Percentiles rank a stretch among this genome's conserved stretches.
phyloP scores from a whole-genome alignment of 2,888 invertebrate genomes.

The Eristalis intricaria region DNA sequence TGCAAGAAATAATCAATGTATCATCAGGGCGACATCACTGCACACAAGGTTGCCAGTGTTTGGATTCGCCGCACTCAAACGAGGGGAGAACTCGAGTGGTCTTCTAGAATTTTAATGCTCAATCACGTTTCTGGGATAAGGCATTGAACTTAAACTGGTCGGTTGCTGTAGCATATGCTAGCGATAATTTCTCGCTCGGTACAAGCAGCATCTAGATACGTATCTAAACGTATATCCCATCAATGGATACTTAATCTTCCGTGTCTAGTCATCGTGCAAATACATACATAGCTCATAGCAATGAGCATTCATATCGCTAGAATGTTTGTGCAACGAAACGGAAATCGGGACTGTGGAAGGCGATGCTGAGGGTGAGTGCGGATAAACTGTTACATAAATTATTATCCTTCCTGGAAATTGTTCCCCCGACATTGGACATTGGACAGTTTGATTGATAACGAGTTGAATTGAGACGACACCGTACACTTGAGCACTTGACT shows the following conservation, averaged over 20 bases:
- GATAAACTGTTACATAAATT: constrained; percentile 62
- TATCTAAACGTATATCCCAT: constrained; percentile 68
- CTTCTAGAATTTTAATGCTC: constrained; percentile 67
- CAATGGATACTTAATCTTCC: constrained; percentile 69
- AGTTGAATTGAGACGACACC: constrained; percentile 40
- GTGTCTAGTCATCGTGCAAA: constrained; percentile 53
- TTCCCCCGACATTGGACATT: constrained; percentile 40
- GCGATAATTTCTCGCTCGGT: constrained; percentile 48
- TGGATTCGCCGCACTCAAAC: constrained; percentile 2
- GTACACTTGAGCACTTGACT: constrained; percentile 3
- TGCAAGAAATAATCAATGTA: constrained; percentile 59
- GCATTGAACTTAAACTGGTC: constrained; percentile 56
- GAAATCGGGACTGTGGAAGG: not conserved
- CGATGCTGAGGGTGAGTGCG: not conserved
- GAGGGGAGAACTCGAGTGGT: constrained; percentile 2
- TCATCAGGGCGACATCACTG: constrained; percentile 59
- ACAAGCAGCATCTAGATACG: constrained; percentile 36
- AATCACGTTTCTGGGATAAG: constrained; percentile 64
- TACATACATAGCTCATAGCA: not conserved
- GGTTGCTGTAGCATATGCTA: constrained; percentile 48
- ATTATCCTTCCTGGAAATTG: constrained; percentile 57
- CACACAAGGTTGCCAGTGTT: constrained; percentile 33
- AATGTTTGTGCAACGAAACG: constrained; percentile 15
- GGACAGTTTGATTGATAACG: constrained; percentile 67
- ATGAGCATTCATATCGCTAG: constrained; percentile 42